A percentile compares a stretch with the other conserved stretches of the same genome.
phyloP scores from a whole-genome alignment of 2,888 invertebrate species.

The Hydraecia micacea region DNA sequence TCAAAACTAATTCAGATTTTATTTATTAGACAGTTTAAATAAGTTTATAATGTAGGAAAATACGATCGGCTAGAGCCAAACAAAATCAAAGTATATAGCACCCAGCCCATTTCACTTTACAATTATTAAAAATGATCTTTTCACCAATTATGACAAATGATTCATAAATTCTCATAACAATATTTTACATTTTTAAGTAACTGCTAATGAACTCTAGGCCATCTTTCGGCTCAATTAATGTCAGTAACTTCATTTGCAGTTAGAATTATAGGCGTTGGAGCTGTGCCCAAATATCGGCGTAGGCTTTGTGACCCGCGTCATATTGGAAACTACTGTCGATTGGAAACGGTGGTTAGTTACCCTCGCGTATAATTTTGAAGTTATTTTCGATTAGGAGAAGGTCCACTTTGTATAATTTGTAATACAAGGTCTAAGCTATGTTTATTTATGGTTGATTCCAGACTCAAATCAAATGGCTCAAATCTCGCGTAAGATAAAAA shows the following conservation, averaged over 20 bases:
- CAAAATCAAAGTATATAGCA: not conserved
- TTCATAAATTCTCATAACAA: slow-evolving; percentile 15
- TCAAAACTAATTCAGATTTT: not conserved
- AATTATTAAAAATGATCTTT: not conserved
- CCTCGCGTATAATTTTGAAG: slow-evolving; percentile 5
- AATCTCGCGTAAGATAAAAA: no score
- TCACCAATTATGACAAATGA: slow-evolving; percentile 5
- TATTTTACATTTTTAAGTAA: slow-evolving; percentile 17
- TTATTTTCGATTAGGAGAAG: slow-evolving; percentile 3
- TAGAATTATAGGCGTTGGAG: slow-evolving; percentile 51
- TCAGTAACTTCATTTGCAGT: slow-evolving; percentile 54
- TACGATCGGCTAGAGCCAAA: not conserved
- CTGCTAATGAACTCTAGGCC: slow-evolving; percentile 28
- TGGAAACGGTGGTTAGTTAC: slow-evolving; percentile 16
- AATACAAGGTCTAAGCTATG: not conserved
- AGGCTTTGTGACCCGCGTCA: slow-evolving; percentile 41
- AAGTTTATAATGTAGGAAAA: not conserved
- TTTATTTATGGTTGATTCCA: not conserved
- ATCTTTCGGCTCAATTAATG: slow-evolving; percentile 38
- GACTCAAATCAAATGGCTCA: not conserved
- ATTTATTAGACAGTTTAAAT: not conserved
- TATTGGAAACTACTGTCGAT: slow-evolving; percentile 42
- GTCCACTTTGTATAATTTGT: not conserved
- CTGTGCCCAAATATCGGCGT: slow-evolving; percentile 49
- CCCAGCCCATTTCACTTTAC: not conserved